Conservation (phyloP, 2,888 invertebrate genomes). For the Nemapogon koenigi region DNA sequence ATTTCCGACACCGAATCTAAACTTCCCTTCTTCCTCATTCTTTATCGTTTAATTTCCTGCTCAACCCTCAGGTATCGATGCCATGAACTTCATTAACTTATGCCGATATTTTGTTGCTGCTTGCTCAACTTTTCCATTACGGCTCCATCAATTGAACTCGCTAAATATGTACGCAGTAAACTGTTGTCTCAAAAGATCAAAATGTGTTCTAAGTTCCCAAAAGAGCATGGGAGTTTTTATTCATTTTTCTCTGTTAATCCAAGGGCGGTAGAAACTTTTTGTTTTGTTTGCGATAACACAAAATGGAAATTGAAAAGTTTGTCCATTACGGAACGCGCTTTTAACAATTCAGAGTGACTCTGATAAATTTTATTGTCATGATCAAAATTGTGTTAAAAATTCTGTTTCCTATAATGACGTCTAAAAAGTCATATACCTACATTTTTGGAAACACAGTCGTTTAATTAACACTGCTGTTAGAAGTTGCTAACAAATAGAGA, state of each 20-base stretch:
- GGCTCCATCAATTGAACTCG: slow-evolving; percentile 53
- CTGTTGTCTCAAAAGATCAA: slow-evolving; percentile 36
- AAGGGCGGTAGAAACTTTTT: slow-evolving; percentile 39
- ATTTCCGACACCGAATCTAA: slow-evolving; percentile 55
- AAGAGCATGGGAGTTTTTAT: slow-evolving; percentile 30
- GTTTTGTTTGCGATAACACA: slow-evolving; percentile 24
- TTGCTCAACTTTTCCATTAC: slow-evolving; percentile 63
- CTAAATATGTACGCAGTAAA: slow-evolving; percentile 49
- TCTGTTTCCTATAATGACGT: too few relatives aligned
- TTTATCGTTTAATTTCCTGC: slow-evolving; percentile 65
- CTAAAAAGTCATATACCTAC: too few relatives aligned
- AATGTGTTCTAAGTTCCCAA: slow-evolving; percentile 20
- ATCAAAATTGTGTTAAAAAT: too few relatives aligned
- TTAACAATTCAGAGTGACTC: slow-evolving; percentile 7
- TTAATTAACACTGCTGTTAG: neutral
- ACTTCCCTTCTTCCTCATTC: slow-evolving; percentile 52
- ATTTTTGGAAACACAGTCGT: neutral
- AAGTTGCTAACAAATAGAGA: too few relatives aligned
- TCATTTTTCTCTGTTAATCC: slow-evolving; percentile 40
- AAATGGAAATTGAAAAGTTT: slow-evolving; percentile 7
- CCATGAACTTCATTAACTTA: slow-evolving; percentile 60
- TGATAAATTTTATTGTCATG: slow-evolving; percentile 1
- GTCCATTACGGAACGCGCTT: slow-evolving; percentile 7
- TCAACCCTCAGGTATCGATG: slow-evolving; percentile 52
- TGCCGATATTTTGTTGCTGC: slow-evolving; percentile 57